phyloP scores from a whole-genome alignment of 1,140 invertebrate species.

The Oncopodura yosiiana region DNA sequence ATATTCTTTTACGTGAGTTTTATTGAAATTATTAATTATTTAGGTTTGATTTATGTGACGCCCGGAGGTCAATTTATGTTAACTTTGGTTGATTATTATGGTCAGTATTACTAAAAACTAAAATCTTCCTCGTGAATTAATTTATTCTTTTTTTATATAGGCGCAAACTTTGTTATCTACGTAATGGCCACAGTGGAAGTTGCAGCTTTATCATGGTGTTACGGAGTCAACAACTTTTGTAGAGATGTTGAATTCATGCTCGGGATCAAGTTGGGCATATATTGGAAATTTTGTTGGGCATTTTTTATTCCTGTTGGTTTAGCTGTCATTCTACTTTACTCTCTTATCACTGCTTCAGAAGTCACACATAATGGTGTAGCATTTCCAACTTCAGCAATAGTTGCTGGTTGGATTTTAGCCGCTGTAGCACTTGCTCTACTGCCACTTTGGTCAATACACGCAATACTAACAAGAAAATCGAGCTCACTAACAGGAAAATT shows the following conservation, averaged over 20 bases:
- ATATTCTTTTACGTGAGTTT: constrained; percentile 64
- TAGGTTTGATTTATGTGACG: constrained; percentile 16
- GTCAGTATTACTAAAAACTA: constrained; percentile 35
- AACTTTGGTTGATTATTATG: constrained; percentile 10
- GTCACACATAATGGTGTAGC: constrained; percentile 43
- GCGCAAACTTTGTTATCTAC: constrained; percentile 70
- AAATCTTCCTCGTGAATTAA: constrained; percentile 15
- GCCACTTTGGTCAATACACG: constrained; percentile 45
- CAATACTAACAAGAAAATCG: constrained; percentile 24
- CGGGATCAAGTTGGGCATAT: constrained; percentile 12
- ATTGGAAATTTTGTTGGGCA: constrained; percentile 42
- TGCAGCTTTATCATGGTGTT: constrained; percentile 12
- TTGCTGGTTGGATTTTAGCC: constrained; percentile 44
- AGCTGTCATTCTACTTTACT: constrained; percentile 58
- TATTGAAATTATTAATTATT: not conserved
- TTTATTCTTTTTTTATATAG: constrained; percentile 36
- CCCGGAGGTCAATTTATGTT: constrained; percentile 17
- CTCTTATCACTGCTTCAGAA: constrained; percentile 44
- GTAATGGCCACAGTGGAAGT: constrained; percentile 53
- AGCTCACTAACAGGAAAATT: constrained; percentile 38
- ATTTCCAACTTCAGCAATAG: constrained; percentile 36
- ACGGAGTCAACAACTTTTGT: constrained; percentile 25
- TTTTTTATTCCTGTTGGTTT: constrained; percentile 46
- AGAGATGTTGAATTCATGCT: constrained; percentile 32
- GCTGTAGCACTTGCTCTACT: constrained; percentile 47